Conservation (phyloP, 2,113 vertebrate species). For the Poeciliopsis occidentalis region DNA sequence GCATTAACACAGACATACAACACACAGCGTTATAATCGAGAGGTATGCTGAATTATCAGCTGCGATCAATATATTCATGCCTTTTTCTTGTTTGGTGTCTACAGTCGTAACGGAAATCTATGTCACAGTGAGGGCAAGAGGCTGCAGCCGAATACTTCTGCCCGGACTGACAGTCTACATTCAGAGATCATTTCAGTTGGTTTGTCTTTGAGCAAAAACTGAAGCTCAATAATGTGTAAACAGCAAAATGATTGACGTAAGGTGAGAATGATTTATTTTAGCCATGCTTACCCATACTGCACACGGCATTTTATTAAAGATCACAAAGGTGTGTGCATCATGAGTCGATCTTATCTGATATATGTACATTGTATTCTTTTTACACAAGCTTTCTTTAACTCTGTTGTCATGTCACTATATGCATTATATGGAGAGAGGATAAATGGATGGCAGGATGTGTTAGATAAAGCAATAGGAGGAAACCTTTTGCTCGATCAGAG, state of each 20-base stretch:
- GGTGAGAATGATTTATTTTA: slow-evolving; percentile 26
- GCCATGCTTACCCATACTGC: slow-evolving; percentile 53
- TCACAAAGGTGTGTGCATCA: slow-evolving; percentile 36
- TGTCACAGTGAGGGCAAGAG: slow-evolving; percentile 42
- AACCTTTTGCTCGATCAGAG: slow-evolving; percentile 49
- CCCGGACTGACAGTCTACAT: slow-evolving; percentile 52
- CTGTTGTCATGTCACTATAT: slow-evolving; percentile 43
- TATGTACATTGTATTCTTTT: slow-evolving; percentile 63
- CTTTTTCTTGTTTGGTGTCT: slow-evolving; percentile 65
- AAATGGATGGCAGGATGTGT: slow-evolving; percentile 30
- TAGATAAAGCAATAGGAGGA: slow-evolving; percentile 37
- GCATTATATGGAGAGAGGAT: slow-evolving; percentile 15
- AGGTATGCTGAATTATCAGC: slow-evolving; percentile 55
- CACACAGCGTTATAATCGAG: slow-evolving; percentile 46
- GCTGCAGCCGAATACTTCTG: slow-evolving; percentile 34
- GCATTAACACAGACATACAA: slow-evolving; percentile 41
- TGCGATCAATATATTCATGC: slow-evolving; percentile 66
- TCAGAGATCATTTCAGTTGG: slow-evolving; percentile 50
- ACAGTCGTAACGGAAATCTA: slow-evolving; percentile 56
- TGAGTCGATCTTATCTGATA: slow-evolving; percentile 48
- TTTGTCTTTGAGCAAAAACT: slow-evolving; percentile 37
- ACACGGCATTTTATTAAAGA: slow-evolving; percentile 52
- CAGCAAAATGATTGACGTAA: slow-evolving; percentile 14
- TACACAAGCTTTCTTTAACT: slow-evolving; percentile 37
- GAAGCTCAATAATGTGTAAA: slow-evolving; percentile 17